Percentiles rank a stretch among this genome's conserved stretches.
phyloP scores from a whole-genome alignment of 2,797 vertebrate genomes.

The Buphagus erythrorhynchus region DNA sequence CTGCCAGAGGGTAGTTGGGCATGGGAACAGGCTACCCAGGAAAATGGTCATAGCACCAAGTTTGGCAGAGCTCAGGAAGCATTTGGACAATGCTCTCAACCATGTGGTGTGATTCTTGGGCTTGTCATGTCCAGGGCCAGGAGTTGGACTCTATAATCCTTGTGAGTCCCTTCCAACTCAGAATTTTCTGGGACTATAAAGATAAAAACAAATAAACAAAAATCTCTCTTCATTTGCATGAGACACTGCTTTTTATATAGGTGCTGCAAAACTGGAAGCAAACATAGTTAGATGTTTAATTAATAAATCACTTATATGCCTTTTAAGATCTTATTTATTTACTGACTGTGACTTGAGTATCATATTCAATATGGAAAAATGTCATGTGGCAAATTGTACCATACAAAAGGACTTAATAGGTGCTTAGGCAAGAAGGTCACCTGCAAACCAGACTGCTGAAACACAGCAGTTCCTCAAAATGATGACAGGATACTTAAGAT shows the following conservation, averaged over 20 bases:
- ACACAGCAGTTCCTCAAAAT: fast-evolving
- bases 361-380: neutral
- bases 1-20: neutral
- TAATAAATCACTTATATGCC: neutral
- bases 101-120: neutral
- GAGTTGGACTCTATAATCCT: neutral
- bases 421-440: neutral
- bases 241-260: neutral
- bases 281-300: neutral
- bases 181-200: neutral
- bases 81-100: neutral
- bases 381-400: neutral
- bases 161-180: neutral
- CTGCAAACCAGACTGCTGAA: neutral
- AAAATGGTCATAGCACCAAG: neutral
- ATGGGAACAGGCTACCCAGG: neutral
- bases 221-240: neutral
- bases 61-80: neutral
- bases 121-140: neutral
- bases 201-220: neutral
- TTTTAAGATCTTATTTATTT: neutral
- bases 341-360: neutral
- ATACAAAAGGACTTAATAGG: neutral
- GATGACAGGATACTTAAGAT: neutral
- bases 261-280: neutral